These are phyloP conservation scores for Nasonovia ribisnigri DNA, from an alignment of 2,888 invertebrate species.

Conservation along the genomic window DNA sequence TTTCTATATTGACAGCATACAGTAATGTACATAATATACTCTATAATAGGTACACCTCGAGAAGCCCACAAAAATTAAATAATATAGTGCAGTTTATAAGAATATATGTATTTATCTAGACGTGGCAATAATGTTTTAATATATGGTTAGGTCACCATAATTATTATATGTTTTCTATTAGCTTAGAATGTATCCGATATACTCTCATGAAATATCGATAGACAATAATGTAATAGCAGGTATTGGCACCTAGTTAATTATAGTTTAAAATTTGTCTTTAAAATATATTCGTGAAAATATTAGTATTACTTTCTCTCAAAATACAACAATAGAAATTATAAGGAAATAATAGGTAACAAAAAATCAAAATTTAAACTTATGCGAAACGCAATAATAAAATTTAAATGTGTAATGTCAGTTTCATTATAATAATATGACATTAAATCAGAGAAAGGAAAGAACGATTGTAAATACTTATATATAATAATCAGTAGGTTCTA, in stretches of 20 bases:
- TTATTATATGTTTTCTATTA: not conserved
- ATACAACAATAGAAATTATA: not conserved
- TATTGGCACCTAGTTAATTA: not conserved
- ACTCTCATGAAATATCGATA: not conserved
- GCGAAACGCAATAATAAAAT: not conserved
- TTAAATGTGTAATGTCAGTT: constrained; percentile 14
- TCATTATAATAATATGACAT: constrained; percentile 30
- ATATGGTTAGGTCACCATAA: not conserved
- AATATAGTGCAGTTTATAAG: not conserved
- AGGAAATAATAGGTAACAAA: not conserved
- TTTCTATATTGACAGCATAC: not conserved
- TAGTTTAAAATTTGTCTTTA: not conserved
- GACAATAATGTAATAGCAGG: not conserved
- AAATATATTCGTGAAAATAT: not conserved
- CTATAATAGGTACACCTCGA: not conserved
- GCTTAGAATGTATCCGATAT: not conserved
- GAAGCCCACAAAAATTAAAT: not conserved
- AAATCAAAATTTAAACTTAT: constrained; percentile 38
- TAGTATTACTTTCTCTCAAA: constrained; percentile 41
- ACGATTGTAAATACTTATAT: not conserved
- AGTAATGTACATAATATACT: not conserved
- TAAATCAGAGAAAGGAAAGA: constrained; percentile 18
- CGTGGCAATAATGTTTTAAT: not conserved
- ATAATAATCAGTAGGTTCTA: not conserved
- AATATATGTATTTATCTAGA: not conserved